Conservation (phyloP, 2,797 vertebrate genomes). For the Pangasius sanitwongsei region DNA sequence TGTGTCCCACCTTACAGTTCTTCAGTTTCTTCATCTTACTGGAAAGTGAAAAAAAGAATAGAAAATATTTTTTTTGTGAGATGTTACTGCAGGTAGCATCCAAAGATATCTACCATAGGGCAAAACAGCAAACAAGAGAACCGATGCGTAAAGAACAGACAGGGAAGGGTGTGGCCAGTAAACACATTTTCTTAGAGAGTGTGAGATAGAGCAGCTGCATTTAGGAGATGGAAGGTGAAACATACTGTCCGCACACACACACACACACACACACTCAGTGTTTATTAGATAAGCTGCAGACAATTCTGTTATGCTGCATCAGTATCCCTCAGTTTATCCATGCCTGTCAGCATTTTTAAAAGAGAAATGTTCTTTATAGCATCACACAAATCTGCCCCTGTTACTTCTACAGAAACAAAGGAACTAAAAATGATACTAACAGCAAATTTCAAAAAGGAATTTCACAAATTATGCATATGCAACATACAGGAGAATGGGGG, state of each 20-base stretch:
- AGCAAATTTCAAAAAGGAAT: not conserved
- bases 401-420: not conserved
- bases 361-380: slow-evolving; percentile 46
- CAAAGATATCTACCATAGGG: not conserved
- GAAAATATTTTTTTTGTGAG: not conserved
- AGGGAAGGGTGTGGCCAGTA: slow-evolving; percentile 7
- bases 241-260: not conserved
- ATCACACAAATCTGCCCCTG: not conserved
- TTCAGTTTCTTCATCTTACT: not conserved
- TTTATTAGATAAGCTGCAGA: slow-evolving; percentile 41
- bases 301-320: slow-evolving; percentile 44
- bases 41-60: not conserved
- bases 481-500: not conserved
- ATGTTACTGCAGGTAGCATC: not conserved
- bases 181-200: not conserved
- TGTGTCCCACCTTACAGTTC: not conserved
- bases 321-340: slow-evolving; percentile 26
- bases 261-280: not conserved
- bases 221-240: slow-evolving; percentile 7
- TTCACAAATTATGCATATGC: not conserved
- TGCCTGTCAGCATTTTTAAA: slow-evolving; percentile 48
- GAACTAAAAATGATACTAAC: not conserved
- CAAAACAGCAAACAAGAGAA: not conserved
- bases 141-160: not conserved
- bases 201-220: not conserved